Evolutionary conservation across 2,888 invertebrate species (phyloP), one percentile per base, ranked within the genome.

Genomic region (Cataglyphis altisquamis): DNA sequence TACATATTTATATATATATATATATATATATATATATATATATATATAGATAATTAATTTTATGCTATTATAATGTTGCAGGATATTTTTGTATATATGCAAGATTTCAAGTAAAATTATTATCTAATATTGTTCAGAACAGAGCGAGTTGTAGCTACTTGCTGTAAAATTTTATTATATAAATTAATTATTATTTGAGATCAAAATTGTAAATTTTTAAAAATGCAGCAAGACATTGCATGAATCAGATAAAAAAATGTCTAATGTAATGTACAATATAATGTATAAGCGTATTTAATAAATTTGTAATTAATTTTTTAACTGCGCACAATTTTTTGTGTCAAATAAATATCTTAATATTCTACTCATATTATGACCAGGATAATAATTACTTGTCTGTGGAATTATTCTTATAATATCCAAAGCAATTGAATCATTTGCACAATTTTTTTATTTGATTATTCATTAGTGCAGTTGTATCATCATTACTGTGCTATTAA

Each of bases 401-500:
- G 10, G 10, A 55, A 45, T 25, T 8, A 29, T 45, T 67, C 39
- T 25, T 15, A n/a, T 41, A 15, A 29, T 21, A 48, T 57, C 21
- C 18, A 21, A 45, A 32, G 45, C 10, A 15, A 3, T 45, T 18
- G 5, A 41, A 8, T 39, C 9, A n/a, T 55, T 66, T 4, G 32
- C 48, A 48, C 29, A 29, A 3, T 63, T 74, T 67, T 36, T 78
- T 52, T 80, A 70, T 32, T 77, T 70, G 25, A 39, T 21, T 84
- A 63, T 84, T 83, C 66, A 67, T 48, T 74, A 68, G 15, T 55
- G 68, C 67, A 36, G 39, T 52, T 62, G 80, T 82, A 60, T 25
- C 32, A 62, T 70, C 82, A 74, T 73, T 48, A 73, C 70, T 80
- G 75, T 70, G 84, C 82, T 83, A 84, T 86, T 73, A 84, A 68